Percentiles rank a stretch among this genome's conserved stretches.
These are phyloP conservation scores for Drosophila carrolli DNA, from an alignment of 1,140 invertebrate species.

Conservation along the genomic window DNA sequence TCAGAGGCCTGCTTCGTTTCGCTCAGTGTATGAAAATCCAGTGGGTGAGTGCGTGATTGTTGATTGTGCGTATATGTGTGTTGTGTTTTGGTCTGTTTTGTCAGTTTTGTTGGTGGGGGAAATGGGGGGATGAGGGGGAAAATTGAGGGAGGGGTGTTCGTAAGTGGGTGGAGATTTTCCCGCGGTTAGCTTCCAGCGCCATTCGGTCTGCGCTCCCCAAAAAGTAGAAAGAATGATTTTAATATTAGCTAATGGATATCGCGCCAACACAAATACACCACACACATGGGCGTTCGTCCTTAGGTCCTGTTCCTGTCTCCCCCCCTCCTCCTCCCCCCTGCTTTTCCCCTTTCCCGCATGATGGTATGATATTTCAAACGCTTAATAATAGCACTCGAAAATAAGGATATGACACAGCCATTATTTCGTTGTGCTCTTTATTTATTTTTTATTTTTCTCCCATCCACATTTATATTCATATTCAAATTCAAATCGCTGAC, in stretches of 20 bases:
- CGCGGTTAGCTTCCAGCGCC: conserved; percentile 48
- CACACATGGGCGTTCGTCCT: conserved; percentile 33
- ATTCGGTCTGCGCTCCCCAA: conserved; percentile 59
- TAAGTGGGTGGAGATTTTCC: conserved; percentile 16
- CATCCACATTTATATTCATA: conserved; percentile 17
- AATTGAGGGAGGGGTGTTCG: conserved; percentile 1
- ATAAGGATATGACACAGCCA: conserved; percentile 72
- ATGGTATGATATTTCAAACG: conserved; percentile 82
- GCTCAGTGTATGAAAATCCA: not conserved
- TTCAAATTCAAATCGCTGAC: conserved; percentile 56
- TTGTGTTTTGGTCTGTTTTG: conserved; percentile 37
- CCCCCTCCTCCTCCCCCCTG: not conserved
- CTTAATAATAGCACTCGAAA: conserved; percentile 80
- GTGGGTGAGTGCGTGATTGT: conserved; percentile 62
- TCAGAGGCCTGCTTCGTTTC: not conserved
- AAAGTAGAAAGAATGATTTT: conserved; percentile 69
- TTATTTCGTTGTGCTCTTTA: conserved; percentile 44
- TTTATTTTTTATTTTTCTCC: conserved; percentile 58
- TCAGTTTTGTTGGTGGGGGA: conserved; percentile 25
- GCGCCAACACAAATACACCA: conserved; percentile 46
- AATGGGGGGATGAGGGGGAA: conserved; percentile 10
- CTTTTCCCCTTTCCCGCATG: conserved; percentile 56
- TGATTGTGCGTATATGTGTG: conserved; percentile 46
- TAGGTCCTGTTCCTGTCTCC: conserved; percentile 4
- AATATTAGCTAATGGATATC: conserved; percentile 83